Evolutionary conservation across 2,113 vertebrate genomes (phyloP).

Genomic region (Thryonomys swinderianus): DNA sequence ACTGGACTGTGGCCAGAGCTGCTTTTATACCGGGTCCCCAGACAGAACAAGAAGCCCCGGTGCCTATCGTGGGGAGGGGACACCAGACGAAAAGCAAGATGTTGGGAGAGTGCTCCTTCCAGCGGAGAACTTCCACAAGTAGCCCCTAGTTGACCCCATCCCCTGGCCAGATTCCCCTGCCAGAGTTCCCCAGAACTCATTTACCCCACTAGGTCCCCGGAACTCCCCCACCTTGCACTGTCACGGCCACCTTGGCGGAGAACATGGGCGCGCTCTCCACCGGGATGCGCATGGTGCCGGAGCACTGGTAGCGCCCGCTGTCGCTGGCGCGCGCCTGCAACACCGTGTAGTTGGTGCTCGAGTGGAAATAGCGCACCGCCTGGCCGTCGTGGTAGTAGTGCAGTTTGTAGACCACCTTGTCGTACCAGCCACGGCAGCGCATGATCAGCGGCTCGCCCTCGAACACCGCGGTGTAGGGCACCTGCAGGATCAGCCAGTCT

Average conservation of each 20-base stretch:
- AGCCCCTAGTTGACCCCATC: not conserved
- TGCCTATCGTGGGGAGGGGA: not conserved
- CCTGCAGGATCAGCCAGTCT: slow-evolving; percentile 83
- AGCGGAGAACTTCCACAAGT: not conserved
- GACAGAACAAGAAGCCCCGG: not conserved
- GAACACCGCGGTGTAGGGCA: slow-evolving; percentile 73
- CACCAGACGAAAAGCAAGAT: not conserved
- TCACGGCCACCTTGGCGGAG: slow-evolving; percentile 77
- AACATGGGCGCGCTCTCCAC: slow-evolving; percentile 81
- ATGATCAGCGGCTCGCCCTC: slow-evolving; percentile 77
- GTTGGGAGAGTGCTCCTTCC: too few relatives aligned
- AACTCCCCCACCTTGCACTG: slow-evolving; percentile 74
- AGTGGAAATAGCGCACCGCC: slow-evolving; percentile 73
- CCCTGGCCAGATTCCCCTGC: not conserved
- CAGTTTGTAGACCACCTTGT: slow-evolving; percentile 72
- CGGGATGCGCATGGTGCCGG: slow-evolving; percentile 76
- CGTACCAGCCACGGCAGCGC: slow-evolving; percentile 80
- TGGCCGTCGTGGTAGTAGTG: slow-evolving; percentile 75
- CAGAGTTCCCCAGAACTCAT: not conserved
- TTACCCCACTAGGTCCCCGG: accelerated
- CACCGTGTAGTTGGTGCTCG: slow-evolving; percentile 76
- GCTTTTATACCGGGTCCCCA: not conserved
- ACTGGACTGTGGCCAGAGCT: not conserved
- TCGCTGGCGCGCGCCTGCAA: slow-evolving; percentile 74
- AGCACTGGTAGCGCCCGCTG: slow-evolving; percentile 80